phyloP scores from a whole-genome alignment of 2,888 invertebrate genomes.

The Gryllus longicercus region DNA sequence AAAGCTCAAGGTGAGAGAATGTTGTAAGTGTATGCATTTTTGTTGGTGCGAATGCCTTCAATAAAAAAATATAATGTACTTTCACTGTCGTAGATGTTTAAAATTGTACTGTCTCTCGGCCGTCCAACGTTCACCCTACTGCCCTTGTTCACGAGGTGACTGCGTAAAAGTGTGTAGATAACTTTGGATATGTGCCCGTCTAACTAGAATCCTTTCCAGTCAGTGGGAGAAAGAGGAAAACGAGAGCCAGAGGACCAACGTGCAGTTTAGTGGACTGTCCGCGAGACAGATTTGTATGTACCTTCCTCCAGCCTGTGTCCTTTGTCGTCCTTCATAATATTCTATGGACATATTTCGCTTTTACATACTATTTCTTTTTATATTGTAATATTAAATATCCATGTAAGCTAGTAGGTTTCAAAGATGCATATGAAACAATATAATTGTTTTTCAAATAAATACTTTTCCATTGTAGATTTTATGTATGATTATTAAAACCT shows the following conservation, averaged over 20 bases:
- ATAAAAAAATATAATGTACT: neutral
- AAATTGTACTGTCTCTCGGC: slow-evolving; percentile 10
- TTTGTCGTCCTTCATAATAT: neutral
- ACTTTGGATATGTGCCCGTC: neutral
- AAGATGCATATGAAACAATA: neutral
- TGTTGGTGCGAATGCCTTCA: neutral
- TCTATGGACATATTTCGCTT: slow-evolving; percentile 2
- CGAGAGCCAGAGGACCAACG: neutral
- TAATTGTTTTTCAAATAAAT: slow-evolving; percentile 11
- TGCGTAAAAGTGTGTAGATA: neutral
- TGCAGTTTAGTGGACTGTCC: neutral
- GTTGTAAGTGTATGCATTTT: neutral
- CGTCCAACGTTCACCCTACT: neutral
- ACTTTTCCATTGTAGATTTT: neutral
- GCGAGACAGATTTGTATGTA: neutral
- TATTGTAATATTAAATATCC: neutral
- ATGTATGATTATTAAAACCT: too few species aligned
- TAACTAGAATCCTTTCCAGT: neutral
- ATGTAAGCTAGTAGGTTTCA: slow-evolving; percentile 2
- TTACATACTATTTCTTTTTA: neutral
- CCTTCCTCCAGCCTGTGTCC: neutral
- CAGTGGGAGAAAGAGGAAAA: neutral
- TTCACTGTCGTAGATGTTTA: neutral
- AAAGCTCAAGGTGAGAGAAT: neutral
- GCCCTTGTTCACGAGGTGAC: neutral